Base-by-base conservation (phyloP, 2,797 vertebrate genomes). In the Anguilla obscura region DNA sequence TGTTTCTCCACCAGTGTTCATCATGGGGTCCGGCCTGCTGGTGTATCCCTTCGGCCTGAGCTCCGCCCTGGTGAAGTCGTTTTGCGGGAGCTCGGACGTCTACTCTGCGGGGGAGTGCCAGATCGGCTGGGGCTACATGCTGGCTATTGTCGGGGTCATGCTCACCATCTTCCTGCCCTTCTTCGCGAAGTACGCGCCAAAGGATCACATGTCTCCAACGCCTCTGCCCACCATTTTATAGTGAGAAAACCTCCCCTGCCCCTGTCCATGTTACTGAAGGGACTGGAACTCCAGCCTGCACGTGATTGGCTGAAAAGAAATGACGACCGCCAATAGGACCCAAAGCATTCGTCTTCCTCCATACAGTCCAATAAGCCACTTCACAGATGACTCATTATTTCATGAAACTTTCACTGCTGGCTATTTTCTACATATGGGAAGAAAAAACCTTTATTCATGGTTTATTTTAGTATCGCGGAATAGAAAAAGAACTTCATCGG, bases 91-190 rank as follows among this genome's bases (percentile, higher is more conserved):
- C 90, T 96, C 98, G 0, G 97, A 97, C 92, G 96, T 98, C 95
- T 99, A 98, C 96, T 95, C 97, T 27, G 97, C 97, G 36, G 98
- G 97, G 84, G 97, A 98, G 89, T 99, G 98, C 93, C 97, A 98
- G 93, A 98, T 99, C 36, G 98, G 98, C 90, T 99, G 98, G 98
- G 97, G 98, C 85, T 98, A 98, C 91, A 98, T 98, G 97, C 94
- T 99, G 93, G 97, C 97, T 50, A 98, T 98, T 1, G 98, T 98
- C 2, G 97, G 97, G 24, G 97, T 99, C 90, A 97, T 98, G 98
- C 96, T 99, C 92, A 98, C 98, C n/a, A 95, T 98, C 90, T 99
- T 99, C 93, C 95, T 99, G 95, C 98, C 98, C 90, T 98, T 98
- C 95, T 99, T 99, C 91, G 97, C 98, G 92, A 98, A 98, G 96